Percentiles rank a stretch among this genome's conserved stretches.
Conservation (phyloP, 2,888 invertebrate genomes). For the Phlogophora meticulosa region DNA sequence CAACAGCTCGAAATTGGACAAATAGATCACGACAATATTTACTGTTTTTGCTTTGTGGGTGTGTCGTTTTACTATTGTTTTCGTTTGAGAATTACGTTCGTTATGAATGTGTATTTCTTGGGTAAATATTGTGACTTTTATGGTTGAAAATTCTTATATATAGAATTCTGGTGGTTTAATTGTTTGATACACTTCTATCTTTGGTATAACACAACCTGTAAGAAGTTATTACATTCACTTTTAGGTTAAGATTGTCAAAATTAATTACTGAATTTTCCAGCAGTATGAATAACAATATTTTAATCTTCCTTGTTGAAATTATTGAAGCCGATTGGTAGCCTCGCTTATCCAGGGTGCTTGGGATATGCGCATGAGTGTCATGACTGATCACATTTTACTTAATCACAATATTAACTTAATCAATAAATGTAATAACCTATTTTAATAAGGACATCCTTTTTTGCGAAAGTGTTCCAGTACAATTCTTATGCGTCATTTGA, state of each 20-base stretch:
- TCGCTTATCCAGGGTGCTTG: too few species aligned
- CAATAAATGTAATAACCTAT: background rate
- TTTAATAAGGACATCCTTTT: background rate
- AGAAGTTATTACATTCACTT: too few species aligned
- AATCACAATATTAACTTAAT: background rate
- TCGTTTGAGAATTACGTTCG: conserved; percentile 20
- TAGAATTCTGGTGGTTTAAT: too few species aligned
- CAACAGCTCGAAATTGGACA: conserved; percentile 26
- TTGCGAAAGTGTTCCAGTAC: background rate
- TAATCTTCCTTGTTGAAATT: too few species aligned
- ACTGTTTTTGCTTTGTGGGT: conserved; percentile 45
- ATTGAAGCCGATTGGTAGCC: too few species aligned
- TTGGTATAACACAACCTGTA: too few species aligned
- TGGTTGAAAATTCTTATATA: background rate
- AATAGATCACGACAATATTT: conserved; percentile 50
- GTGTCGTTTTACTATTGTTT: conserved; percentile 41
- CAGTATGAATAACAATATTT: too few species aligned
- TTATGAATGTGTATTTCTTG: conserved; percentile 8
- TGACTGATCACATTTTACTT: background rate
- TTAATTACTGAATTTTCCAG: too few species aligned
- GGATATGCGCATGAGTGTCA: too few species aligned
- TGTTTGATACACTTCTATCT: too few species aligned
- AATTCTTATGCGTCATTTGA: conserved; percentile 31
- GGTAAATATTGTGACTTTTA: background rate
- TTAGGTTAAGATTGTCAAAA: too few species aligned